Evolutionary conservation across 37 sponge, comb jelly and placozoan species (phyloP), one percentile per base, ranked within the genome.

Genomic region (Bolinopsis microptera): DNA sequence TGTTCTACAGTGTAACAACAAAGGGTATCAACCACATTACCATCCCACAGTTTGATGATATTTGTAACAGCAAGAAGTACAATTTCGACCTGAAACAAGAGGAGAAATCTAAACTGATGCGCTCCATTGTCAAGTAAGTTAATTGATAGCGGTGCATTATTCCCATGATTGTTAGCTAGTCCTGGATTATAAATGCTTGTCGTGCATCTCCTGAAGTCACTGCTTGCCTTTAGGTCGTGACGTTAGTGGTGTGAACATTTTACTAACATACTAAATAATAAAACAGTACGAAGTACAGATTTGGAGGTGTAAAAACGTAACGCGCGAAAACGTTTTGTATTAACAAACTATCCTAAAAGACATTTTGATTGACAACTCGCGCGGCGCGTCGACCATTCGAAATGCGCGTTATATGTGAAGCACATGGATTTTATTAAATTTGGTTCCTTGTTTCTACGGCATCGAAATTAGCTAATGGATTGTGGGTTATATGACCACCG

Each of bases 11-110:
- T 28, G 37, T 33, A 34, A 34, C 82, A 3, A 1, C 82, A 33
- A 1, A 37, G 35, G 82, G 82, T 36, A 80, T 72, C 75, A 80
- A 80, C 82, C 38, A 80, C 82, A 80, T 80, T 8, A 80, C 82
- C 37, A 34, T 80, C 5, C 22, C 37, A 2, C 82, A 80, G 34
- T 80, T 33, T 1, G 82, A 33, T 72, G 75, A 72, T 30, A 72
- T 72, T 5, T 72, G 75, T 21, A 28, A n/a, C 26, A 72, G 75
- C 31, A 72, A 72, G 31, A 72, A 72, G 75, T 72, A 72, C 31
- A 72, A 21, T 72, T 72, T 72, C 31, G 75, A 28, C 5, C 5
- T 72, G 75, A 72, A 72, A 28, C 31, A 72, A 72, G 75, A 72
- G 18, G 75, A 72, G 75, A 72, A 72, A 28, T 3, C 31, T 9